Base-by-base conservation (phyloP, 2,797 vertebrate genomes). In the Periophthalmus magnuspinnatus region DNA sequence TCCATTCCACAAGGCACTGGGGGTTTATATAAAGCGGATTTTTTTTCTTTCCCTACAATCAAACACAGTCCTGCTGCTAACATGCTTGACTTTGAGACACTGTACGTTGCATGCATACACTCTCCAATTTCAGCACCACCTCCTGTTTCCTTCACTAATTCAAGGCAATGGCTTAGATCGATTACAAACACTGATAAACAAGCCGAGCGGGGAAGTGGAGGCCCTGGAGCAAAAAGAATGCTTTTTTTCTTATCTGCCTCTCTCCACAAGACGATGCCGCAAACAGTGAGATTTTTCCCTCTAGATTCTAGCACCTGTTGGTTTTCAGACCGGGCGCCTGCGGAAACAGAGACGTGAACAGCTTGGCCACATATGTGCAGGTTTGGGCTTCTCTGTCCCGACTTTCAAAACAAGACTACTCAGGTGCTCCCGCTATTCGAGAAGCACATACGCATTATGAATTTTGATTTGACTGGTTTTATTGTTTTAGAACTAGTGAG, bases 141-240 rank as follows among this genome's bases (percentile, higher is more conserved):
- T 89, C 83, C 66, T 73, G 82, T 85, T 84, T 63, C 84, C 81
- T 83, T 85, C 75, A 87, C 76, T 88, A 82, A 90, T 88, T 88
- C 81, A 89, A 75, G 78, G 70, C 54, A 32, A 77, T 28, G 11
- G 1, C 34, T 76, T 73, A 78, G 79, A 82, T 91, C 75, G 19
- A 64, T 90, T 86, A 82, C 88, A 81, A 71, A 79, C 69, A n/a
- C 76, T 75, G 81, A 78, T 69, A 47, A 77, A 79, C 54, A 67
- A 11, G 58, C 70, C 55, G 5, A 2, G 41, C 41, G 3, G 13
- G 28, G 71, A 38, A 72, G 71, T 58, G n/a, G 45, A 67, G 61
- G 45, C 63, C 59, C 60, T 61, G 52, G 69, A 60, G 71, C 75
- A 69, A 71, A 57, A 66, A 47, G 5, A 61, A 74, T n/a, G 74